Percentiles rank a stretch among this genome's conserved stretches.
phyloP scores from a whole-genome alignment of 1,140 invertebrate species.

The Physella acuta region DNA sequence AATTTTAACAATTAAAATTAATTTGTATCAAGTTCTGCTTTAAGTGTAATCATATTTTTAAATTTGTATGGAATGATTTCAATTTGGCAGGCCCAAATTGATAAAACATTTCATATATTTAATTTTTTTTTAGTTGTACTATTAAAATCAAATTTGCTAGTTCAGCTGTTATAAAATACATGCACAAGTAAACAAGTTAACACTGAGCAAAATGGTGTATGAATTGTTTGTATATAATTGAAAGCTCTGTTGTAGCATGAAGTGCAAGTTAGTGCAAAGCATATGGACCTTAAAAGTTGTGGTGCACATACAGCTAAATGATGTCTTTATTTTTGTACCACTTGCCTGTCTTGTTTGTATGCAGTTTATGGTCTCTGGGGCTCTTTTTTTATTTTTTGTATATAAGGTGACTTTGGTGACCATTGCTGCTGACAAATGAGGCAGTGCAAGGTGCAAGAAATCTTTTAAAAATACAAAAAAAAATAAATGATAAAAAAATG shows the following conservation, averaged over 20 bases:
- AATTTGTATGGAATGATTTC: too few species aligned
- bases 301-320: slow-evolving; percentile 28
- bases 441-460: slow-evolving; percentile 6
- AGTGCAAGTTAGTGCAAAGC: background rate
- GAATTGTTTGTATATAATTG: too few species aligned
- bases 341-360: background rate
- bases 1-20: too few species aligned
- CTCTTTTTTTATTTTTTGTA: slow-evolving; percentile 20
- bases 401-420: background rate
- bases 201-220: too few species aligned
- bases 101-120: too few species aligned
- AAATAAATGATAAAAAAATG: slow-evolving; percentile 25
- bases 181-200: too few species aligned
- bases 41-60: too few species aligned
- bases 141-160: too few species aligned
- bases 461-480: slow-evolving; percentile 14
- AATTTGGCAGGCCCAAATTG: too few species aligned
- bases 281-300: slow-evolving; percentile 1
- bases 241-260: background rate
- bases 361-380: background rate
- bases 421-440: background rate
- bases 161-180: too few species aligned
- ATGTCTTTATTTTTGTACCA: slow-evolving; percentile 21
- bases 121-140: too few species aligned
- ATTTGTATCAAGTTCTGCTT: too few species aligned